Percentiles rank a stretch among this genome's conserved stretches.
phyloP scores from a whole-genome alignment of 2,888 invertebrate species.

The Nesidiocoris tenuis region DNA sequence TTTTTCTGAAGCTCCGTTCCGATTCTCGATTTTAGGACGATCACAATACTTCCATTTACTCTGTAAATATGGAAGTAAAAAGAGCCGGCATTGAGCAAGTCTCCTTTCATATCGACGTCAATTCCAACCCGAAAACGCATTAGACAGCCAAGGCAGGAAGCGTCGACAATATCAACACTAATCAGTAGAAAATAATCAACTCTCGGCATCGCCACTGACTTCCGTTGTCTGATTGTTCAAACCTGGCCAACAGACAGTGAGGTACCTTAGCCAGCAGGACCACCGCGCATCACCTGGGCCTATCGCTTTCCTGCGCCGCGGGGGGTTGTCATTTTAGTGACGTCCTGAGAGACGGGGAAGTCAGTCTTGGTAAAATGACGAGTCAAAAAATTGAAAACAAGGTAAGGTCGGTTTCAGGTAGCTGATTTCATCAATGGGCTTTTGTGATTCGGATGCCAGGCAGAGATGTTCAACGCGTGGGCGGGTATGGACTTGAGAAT shows the following conservation, averaged over 20 bases:
- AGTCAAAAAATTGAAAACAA: neutral
- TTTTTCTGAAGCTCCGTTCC: too few relatives aligned
- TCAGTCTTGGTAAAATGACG: conserved; percentile 19
- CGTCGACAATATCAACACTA: neutral
- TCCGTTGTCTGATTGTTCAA: neutral
- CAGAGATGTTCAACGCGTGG: neutral
- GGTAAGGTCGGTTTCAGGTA: conserved; percentile 4
- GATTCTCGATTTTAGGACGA: too few relatives aligned
- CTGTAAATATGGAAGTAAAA: too few relatives aligned
- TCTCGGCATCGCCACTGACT: neutral
- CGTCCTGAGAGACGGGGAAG: conserved; percentile 7
- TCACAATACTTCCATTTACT: too few relatives aligned
- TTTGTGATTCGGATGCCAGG: conserved; percentile 2
- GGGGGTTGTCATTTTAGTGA: conserved; percentile 38
- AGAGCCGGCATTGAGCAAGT: too few relatives aligned
- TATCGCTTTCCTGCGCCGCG: conserved; percentile 26
- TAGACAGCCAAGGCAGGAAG: too few relatives aligned
- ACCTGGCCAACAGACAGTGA: neutral
- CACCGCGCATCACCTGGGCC: conserved; percentile 24
- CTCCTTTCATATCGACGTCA: too few relatives aligned
- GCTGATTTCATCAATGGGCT: conserved; percentile 28
- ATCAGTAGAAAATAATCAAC: neutral
- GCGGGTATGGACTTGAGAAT: neutral
- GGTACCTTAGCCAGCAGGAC: neutral
- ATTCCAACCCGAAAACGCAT: too few relatives aligned